Conservation (phyloP, 53 echinoderm and acorn worm genomes). For the Patiria pectinifera region DNA sequence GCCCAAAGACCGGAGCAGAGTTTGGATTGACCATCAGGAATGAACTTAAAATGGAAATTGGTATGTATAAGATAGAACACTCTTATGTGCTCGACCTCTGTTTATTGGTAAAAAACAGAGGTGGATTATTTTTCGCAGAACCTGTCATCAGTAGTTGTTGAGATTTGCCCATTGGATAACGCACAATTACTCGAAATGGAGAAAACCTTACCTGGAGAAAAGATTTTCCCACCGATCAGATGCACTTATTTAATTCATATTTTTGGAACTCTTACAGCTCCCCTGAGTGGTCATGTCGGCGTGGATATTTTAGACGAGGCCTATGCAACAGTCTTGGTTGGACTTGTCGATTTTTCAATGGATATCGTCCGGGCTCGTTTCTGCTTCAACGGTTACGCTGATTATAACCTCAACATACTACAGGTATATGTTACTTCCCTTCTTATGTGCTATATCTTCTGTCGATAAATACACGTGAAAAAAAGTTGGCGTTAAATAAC, state of each 20-base stretch:
- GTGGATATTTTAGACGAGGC: slow-evolving; percentile 49
- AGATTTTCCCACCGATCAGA: too few relatives aligned
- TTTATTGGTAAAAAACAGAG: too few relatives aligned
- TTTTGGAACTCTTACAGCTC: slow-evolving; percentile 5
- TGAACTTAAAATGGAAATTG: slow-evolving; percentile 26
- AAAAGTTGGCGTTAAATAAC: too few relatives aligned
- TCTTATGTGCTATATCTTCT: too few relatives aligned
- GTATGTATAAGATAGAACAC: background rate
- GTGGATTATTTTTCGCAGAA: too few relatives aligned
- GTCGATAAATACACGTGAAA: too few relatives aligned
- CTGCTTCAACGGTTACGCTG: slow-evolving; percentile 50
- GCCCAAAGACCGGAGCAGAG: slow-evolving; percentile 2
- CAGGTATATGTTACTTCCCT: too few relatives aligned
- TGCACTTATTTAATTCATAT: too few relatives aligned
- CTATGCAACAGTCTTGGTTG: slow-evolving; percentile 54
- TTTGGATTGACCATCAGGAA: slow-evolving; percentile 58
- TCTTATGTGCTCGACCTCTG: background rate
- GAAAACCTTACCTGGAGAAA: too few relatives aligned
- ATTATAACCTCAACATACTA: slow-evolving; percentile 57
- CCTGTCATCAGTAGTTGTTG: too few relatives aligned
- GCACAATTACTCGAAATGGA: too few relatives aligned
- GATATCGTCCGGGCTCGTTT: slow-evolving; percentile 53
- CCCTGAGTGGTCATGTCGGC: slow-evolving; percentile 27
- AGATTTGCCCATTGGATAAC: too few relatives aligned
- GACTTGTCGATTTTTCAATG: slow-evolving; percentile 27